These are phyloP conservation scores for Blastomussa wellsi DNA, from an alignment of 92 coral and sea anemone species.

Conservation along the genomic window DNA sequence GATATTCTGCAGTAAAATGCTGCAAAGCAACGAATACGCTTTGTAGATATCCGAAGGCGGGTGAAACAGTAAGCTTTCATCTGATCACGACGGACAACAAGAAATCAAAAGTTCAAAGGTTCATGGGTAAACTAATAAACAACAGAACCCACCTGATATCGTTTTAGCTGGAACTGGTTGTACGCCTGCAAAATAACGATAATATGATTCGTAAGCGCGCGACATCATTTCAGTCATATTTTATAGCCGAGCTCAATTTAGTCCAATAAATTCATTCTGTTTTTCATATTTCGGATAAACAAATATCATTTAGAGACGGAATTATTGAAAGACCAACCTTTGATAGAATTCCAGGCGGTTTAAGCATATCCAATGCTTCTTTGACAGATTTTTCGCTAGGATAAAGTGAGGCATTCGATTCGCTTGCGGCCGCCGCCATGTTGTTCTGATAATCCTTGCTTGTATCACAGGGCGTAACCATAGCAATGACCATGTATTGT, in stretches of 20 bases:
- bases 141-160: slow-evolving; percentile 76
- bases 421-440: slow-evolving; percentile 54
- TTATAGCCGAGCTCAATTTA: not conserved
- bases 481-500: slow-evolving; percentile 45
- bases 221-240: not conserved
- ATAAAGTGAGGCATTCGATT: slow-evolving; percentile 55
- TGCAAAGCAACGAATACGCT: not conserved
- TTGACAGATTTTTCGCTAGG: slow-evolving; percentile 80
- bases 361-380: slow-evolving; percentile 80
- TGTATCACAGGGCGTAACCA: slow-evolving; percentile 66
- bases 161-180: slow-evolving; percentile 81
- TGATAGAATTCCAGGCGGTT: slow-evolving; percentile 87
- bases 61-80: not conserved
- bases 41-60: not conserved
- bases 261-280: not conserved
- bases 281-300: not conserved
- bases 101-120: not conserved
- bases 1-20: too few relatives aligned
- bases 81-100: not conserved
- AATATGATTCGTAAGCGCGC: not conserved
- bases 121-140: not conserved
- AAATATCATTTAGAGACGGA: not conserved
- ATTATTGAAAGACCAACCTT: slow-evolving; percentile 58
- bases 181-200: slow-evolving; percentile 68
- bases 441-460: slow-evolving; percentile 28